phyloP scores from a whole-genome alignment of 2,888 invertebrate genomes.

The Cordilura impudica region DNA sequence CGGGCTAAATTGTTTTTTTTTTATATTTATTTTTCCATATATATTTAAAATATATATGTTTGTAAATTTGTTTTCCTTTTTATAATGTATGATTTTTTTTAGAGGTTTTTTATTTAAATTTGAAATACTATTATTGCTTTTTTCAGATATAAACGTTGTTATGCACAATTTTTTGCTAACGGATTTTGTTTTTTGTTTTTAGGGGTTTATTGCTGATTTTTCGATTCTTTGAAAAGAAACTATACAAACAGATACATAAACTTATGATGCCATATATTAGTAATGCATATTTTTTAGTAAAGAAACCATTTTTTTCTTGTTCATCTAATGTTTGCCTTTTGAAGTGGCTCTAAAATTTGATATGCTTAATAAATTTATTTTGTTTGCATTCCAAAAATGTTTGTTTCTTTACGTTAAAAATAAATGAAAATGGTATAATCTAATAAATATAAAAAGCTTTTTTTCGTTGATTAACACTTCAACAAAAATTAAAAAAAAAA shows the following conservation, averaged over 20 bases:
- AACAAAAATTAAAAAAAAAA: neutral
- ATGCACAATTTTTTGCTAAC: constrained; percentile 27
- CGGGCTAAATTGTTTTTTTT: constrained; percentile 59
- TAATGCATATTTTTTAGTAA: constrained; percentile 32
- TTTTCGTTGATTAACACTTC: neutral
- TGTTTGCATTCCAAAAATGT: constrained; percentile 32
- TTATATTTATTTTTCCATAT: constrained; percentile 59
- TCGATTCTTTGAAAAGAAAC: constrained; percentile 33
- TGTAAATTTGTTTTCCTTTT: constrained; percentile 66
- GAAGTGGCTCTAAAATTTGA: constrained; percentile 41
- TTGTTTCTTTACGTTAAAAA: constrained; percentile 45
- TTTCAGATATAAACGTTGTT: constrained; percentile 53
- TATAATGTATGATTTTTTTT: constrained; percentile 55
- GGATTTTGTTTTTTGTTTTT: constrained; percentile 45
- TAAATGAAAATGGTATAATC: neutral
- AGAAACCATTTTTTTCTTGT: constrained; percentile 54
- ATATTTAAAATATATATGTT: constrained; percentile 70
- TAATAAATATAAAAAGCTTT: neutral
- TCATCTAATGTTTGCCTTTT: constrained; percentile 21
- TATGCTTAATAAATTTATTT: constrained; percentile 44
- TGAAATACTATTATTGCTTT: constrained; percentile 62
- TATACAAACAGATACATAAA: neutral
- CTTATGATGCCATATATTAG: constrained; percentile 3
- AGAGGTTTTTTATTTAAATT: constrained; percentile 38
- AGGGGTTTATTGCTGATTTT: constrained; percentile 58